Base-by-base conservation (phyloP, 2,113 vertebrate genomes). In the Pseudolaguvia tuberculata region DNA sequence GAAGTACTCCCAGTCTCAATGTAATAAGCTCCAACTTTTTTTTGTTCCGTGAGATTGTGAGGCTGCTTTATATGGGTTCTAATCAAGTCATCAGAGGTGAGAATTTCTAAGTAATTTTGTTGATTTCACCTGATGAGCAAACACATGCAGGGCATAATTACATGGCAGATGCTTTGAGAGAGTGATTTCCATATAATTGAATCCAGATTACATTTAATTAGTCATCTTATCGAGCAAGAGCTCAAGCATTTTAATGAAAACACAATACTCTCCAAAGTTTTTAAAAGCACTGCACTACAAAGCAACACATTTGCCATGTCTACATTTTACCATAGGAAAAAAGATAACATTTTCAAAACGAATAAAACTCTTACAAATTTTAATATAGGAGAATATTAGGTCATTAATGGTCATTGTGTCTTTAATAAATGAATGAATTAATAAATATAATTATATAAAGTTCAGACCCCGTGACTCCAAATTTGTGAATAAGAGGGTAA, bases 201-300 rank as follows among this genome's bases (percentile, higher is more conserved):
- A 81, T 85, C 78, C 83, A 84, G 82, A 87, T 85, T 85, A 83
- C 55, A 84, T 86, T 86, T 84, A 86, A 88, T 87, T 83, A 83
- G 78, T 77, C 83, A 77, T 71, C 72, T 84, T 82, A 71, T 80
- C 81, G 78, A 58, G 70, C 63, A 65, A 61, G 68, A 80, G 81
- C 69, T 62, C 78, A 84, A 80, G 51, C 63, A 65, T 51, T 73
- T 76, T 63, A 25, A 81, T 75, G 35, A 42, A 78, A 78, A 56
- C 67, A 56, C 51, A 31, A 79, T n/a, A 72, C 9, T 42, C 48
- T 55, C 12, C 25, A 75, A 74, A 66, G 21, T 42, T 31, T 7
- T 57, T 13, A 1, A 17, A 8, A 45, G 47, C 5, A 14, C 20
- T 63, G 12, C 17, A 61, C n/a, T 42, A 23, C 31, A 62, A 59